Percentiles rank a stretch among this genome's conserved stretches.
Conservation (phyloP, 2,888 invertebrate species). For the Perdita meconis region DNA sequence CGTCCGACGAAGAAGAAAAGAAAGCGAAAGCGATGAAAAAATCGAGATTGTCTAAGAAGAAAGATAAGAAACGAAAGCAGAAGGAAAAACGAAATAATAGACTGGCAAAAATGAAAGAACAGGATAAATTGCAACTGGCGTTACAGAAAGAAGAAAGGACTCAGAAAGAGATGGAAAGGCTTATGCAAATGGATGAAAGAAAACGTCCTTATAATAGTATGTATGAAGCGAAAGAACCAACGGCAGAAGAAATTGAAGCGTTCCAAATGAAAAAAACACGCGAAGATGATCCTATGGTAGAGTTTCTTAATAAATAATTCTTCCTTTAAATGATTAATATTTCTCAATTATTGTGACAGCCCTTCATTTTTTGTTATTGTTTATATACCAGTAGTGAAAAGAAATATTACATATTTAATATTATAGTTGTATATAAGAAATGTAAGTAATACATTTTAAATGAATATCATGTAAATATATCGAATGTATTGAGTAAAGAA, state of each 20-base stretch:
- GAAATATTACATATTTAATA: constrained; percentile 95
- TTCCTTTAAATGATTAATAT: too few relatives aligned
- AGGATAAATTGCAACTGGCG: constrained; percentile 87
- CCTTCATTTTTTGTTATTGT: too few relatives aligned
- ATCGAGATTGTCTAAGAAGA: constrained; percentile 67
- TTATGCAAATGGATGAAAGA: constrained; percentile 92
- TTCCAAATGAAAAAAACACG: constrained; percentile 93
- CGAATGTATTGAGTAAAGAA: background rate
- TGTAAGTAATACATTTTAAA: constrained; percentile 2
- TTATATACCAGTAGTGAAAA: constrained; percentile 87
- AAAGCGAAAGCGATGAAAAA: constrained; percentile 58
- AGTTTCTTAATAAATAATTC: constrained; percentile 85
- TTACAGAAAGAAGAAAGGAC: constrained; percentile 88
- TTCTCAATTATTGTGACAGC: too few relatives aligned
- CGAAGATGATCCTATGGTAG: constrained; percentile 97
- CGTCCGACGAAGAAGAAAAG: constrained; percentile 65
- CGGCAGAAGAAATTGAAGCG: constrained; percentile 97
- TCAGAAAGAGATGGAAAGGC: constrained; percentile 87
- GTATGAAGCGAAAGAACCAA: constrained; percentile 92
- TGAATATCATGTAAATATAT: background rate
- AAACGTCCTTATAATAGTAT: constrained; percentile 97
- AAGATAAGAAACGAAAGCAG: constrained; percentile 72
- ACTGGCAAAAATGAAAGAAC: constrained; percentile 79
- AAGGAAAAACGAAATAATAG: constrained; percentile 81
- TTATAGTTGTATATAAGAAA: constrained; percentile 8